These are phyloP conservation scores for Hydrotaea diabolus DNA, from an alignment of 2,888 invertebrate species.

Conservation along the genomic window DNA sequence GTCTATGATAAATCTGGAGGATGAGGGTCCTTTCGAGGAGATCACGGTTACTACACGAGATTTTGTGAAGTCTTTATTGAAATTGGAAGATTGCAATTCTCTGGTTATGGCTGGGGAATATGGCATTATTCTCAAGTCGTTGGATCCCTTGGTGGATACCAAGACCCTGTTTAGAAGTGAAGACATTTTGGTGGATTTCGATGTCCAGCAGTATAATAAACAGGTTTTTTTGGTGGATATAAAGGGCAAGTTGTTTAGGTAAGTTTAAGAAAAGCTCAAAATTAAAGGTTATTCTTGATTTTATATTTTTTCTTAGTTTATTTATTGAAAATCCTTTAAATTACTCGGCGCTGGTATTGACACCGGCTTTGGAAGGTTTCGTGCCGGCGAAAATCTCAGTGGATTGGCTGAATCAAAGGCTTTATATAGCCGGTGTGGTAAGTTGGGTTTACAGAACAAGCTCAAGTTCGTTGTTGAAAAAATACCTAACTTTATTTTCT, in stretches of 20 bases:
- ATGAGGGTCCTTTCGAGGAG: constrained; percentile 88
- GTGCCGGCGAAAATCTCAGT: constrained; percentile 88
- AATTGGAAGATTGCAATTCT: constrained; percentile 63
- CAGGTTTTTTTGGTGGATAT: constrained; percentile 90
- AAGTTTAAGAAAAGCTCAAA: neutral
- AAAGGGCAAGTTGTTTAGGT: constrained; percentile 83
- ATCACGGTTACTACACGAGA: constrained; percentile 85
- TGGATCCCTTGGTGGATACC: constrained; percentile 72
- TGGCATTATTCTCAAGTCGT: constrained; percentile 70
- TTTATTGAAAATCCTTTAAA: constrained; percentile 66
- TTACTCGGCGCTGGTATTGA: constrained; percentile 82
- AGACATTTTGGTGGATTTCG: constrained; percentile 84
- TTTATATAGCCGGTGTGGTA: constrained; percentile 91
- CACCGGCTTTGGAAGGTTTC: constrained; percentile 83
- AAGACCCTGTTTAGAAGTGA: constrained; percentile 74
- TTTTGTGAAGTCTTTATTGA: neutral
- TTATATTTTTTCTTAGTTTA: constrained; percentile 43
- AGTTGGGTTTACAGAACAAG: constrained; percentile 22
- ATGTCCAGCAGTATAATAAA: constrained; percentile 87
- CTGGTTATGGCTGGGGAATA: constrained; percentile 71
- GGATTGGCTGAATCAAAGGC: constrained; percentile 93
- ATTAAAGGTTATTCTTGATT: neutral
- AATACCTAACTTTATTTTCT: constrained; percentile 3
- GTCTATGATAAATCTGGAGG: constrained; percentile 89
- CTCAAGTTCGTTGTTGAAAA: too few relatives aligned